Evolutionary conservation across 2,888 invertebrate genomes (phyloP).

Genomic region (Antitype chi): DNA sequence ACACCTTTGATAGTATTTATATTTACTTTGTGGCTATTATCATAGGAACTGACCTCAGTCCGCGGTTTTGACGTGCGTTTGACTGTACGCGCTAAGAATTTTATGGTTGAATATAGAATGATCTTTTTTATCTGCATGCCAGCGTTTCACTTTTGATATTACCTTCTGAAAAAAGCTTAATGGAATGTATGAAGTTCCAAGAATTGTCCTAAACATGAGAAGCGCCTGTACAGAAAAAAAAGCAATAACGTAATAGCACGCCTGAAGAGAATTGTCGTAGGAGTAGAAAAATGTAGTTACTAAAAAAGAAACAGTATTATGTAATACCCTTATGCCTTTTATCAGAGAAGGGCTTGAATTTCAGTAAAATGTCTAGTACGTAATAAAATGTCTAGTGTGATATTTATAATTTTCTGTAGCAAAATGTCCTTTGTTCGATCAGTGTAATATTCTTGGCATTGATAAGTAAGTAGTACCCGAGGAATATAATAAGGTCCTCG

Average conservation of each 20-base stretch:
- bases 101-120: background rate
- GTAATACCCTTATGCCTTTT: constrained; percentile 9
- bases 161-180: constrained; percentile 11
- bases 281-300: constrained; percentile 16
- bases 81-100: background rate
- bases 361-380: background rate
- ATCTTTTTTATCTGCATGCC: background rate
- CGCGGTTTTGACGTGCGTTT: background rate
- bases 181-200: constrained; percentile 11
- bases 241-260: constrained; percentile 37
- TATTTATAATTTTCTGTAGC: background rate
- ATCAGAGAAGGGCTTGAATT: background rate
- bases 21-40: background rate
- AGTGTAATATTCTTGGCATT: background rate
- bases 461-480: background rate
- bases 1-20: background rate
- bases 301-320: constrained; percentile 7
- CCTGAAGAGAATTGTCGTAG: constrained; percentile 19
- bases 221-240: constrained; percentile 25
- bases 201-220: background rate
- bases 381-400: too few species aligned
- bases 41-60: background rate
- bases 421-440: background rate
- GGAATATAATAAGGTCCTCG: background rate
- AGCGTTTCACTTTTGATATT: background rate